Evolutionary conservation across 2,113 vertebrate genomes (phyloP).

Genomic region (Trogon surrucura): DNA sequence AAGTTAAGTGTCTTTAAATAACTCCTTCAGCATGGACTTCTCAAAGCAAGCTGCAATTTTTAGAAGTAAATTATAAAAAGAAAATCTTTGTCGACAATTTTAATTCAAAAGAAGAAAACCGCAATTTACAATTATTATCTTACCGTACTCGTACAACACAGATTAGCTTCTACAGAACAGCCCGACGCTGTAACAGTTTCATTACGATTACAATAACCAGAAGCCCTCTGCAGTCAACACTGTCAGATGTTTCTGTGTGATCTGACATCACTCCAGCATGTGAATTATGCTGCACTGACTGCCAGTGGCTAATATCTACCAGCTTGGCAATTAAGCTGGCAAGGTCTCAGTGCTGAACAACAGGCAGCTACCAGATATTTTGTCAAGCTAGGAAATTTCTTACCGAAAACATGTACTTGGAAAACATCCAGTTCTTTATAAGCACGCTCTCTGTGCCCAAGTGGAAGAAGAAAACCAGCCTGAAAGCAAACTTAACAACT

Average conservation of each 20-base stretch:
- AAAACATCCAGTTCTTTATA: neutral
- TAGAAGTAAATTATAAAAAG: neutral
- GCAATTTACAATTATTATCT: neutral
- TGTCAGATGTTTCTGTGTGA: neutral
- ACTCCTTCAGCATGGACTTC: neutral
- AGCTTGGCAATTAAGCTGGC: neutral
- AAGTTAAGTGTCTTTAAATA: neutral
- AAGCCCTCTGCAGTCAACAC: neutral
- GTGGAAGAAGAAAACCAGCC: neutral
- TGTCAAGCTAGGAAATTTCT: neutral
- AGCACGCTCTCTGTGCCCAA: neutral
- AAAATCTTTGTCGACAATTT: neutral
- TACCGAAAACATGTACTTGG: neutral
- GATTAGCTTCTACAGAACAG: neutral
- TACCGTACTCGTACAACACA: neutral
- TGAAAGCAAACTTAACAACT: neutral
- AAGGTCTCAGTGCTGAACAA: neutral
- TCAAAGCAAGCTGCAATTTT: neutral
- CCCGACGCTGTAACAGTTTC: neutral
- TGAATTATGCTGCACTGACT: neutral
- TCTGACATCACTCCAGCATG: neutral
- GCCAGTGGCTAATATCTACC: neutral
- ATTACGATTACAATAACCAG: neutral
- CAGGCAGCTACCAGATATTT: neutral
- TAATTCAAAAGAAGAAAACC: neutral